Evolutionary conservation across 1,140 invertebrate genomes (phyloP).

Genomic region (Zaprionus camerounensis): DNA sequence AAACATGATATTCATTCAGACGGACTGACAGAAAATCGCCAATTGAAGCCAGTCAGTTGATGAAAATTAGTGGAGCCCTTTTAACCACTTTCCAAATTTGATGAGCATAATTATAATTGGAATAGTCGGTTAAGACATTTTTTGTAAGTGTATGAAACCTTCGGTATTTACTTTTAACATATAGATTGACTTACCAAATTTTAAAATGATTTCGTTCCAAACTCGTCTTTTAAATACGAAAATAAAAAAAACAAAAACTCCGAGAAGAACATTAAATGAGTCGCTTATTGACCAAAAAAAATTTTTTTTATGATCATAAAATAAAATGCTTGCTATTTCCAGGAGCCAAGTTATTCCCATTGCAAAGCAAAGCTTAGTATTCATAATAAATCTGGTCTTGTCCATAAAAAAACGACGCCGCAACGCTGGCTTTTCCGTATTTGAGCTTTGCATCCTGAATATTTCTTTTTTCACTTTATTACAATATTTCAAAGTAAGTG

Average conservation of each 20-base stretch:
- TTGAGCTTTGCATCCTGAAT: constrained; percentile 86
- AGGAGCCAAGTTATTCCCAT: constrained; percentile 90
- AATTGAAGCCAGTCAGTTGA: too few species aligned
- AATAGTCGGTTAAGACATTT: too few species aligned
- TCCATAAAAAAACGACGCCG: constrained; percentile 87
- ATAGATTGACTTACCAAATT: constrained; percentile 84
- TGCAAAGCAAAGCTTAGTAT: constrained; percentile 89
- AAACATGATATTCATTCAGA: too few species aligned
- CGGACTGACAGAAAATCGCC: too few species aligned
- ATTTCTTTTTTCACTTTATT: constrained; percentile 89
- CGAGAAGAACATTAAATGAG: constrained; percentile 87
- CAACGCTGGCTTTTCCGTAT: constrained; percentile 84
- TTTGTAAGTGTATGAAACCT: too few species aligned
- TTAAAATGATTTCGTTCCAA: constrained; percentile 85
- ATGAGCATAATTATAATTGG: too few species aligned
- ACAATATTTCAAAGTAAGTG: constrained; percentile 88
- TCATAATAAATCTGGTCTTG: constrained; percentile 88
- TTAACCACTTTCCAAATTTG: too few species aligned
- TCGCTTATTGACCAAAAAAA: constrained; percentile 87
- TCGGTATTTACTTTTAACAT: background rate
- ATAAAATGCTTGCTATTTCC: constrained; percentile 87
- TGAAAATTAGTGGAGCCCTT: too few species aligned
- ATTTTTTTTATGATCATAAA: constrained; percentile 83
- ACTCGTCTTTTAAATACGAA: constrained; percentile 88
- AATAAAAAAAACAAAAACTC: constrained; percentile 88